Evolutionary conservation across 2,888 invertebrate species (phyloP).

Genomic region (Peribatodes rhomboidaria): DNA sequence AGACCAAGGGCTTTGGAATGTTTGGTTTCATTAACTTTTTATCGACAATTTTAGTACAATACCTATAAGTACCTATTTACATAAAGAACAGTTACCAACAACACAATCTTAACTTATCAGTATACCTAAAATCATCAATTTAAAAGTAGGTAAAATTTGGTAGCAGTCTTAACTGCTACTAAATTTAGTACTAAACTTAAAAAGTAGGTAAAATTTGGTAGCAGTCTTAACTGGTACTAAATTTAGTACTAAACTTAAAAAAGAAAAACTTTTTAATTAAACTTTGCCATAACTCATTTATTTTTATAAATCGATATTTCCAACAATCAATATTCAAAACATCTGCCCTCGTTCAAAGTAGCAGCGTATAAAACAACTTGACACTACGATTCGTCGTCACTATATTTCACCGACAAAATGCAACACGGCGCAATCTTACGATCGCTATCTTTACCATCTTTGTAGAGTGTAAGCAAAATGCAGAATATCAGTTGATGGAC

Average conservation of each 20-base stretch:
- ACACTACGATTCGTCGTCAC: background rate
- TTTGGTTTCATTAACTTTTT: constrained; percentile 49
- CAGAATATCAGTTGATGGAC: constrained; percentile 15
- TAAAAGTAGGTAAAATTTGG: too few species aligned
- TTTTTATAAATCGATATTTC: too few species aligned
- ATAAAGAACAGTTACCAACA: background rate
- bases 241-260: too few species aligned
- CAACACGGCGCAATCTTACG: constrained; percentile 15
- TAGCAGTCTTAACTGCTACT: too few species aligned
- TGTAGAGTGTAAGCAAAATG: constrained; percentile 20
- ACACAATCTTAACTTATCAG: background rate
- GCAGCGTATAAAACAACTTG: background rate
- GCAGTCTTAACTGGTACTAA: too few species aligned
- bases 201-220: too few species aligned
- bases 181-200: too few species aligned
- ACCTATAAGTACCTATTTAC: background rate
- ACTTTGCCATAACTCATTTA: too few species aligned
- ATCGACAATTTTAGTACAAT: constrained; percentile 13
- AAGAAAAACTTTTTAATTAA: too few species aligned
- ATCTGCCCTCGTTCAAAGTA: background rate
- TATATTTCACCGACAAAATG: constrained; percentile 11
- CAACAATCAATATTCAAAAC: background rate
- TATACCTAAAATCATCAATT: background rate
- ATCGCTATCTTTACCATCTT: constrained; percentile 11
- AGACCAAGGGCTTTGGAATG: constrained; percentile 58